Percentiles rank a stretch among this genome's conserved stretches.
phyloP scores from a whole-genome alignment of 2,113 vertebrate species.

The Numenius arquata region DNA sequence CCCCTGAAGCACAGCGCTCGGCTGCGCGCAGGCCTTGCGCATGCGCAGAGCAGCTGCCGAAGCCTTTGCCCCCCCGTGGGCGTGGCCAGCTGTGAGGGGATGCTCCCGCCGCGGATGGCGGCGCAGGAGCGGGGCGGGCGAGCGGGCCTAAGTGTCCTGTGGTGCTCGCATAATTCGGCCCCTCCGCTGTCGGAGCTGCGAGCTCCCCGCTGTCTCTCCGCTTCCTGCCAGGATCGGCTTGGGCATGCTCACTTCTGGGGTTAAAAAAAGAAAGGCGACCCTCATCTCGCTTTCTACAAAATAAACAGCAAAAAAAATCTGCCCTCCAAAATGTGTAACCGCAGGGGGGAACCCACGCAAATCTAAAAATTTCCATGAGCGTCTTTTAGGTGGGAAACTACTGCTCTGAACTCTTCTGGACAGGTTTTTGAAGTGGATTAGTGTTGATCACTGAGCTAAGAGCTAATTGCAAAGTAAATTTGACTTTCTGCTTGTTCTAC shows the following conservation, averaged over 20 bases:
- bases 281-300: fast-evolving
- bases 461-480: not conserved
- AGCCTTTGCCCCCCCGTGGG: not conserved
- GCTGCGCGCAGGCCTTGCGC: fast-evolving
- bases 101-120: fast-evolving
- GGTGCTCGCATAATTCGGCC: fast-evolving
- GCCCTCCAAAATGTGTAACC: fast-evolving
- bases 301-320: fast-evolving
- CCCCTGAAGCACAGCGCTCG: not conserved
- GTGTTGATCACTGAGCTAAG: not conserved
- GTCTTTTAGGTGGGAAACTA: not conserved
- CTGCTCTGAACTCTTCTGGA: not conserved
- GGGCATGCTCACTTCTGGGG: not conserved
- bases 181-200: too few species aligned
- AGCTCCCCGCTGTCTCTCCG: fast-evolving
- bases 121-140: fast-evolving
- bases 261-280: too few species aligned
- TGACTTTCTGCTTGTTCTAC: not conserved
- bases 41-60: not conserved
- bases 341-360: not conserved
- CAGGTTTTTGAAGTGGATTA: not conserved
- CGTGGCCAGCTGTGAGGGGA: fast-evolving
- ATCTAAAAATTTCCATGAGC: not conserved
- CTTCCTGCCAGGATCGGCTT: too few species aligned
- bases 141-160: fast-evolving